These are phyloP conservation scores for Sisyra nigra DNA, from an alignment of 2,888 invertebrate species.

Conservation along the genomic window DNA sequence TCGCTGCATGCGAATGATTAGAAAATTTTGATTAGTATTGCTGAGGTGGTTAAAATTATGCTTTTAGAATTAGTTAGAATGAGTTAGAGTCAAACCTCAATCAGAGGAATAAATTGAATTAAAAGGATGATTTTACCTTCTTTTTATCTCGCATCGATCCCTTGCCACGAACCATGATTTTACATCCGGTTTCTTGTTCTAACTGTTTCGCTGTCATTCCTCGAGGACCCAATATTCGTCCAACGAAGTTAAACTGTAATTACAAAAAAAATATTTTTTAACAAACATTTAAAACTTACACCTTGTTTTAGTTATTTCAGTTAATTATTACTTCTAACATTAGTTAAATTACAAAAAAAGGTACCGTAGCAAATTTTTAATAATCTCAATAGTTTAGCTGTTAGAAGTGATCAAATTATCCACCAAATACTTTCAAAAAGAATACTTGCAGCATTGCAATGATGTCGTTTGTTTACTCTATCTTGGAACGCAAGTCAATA, in stretches of 20 bases:
- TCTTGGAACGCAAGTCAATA: no score
- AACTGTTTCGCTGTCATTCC: slow-evolving; percentile 99
- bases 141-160: slow-evolving; percentile 99
- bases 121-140: slow-evolving; percentile 51
- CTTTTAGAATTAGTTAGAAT: neutral
- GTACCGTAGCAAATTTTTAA: no score
- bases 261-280: slow-evolving; percentile 18
- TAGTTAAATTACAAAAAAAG: no score
- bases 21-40: neutral
- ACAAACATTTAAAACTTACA: no score
- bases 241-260: slow-evolving; percentile 99
- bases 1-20: slow-evolving; percentile 1
- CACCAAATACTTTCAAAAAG: no score
- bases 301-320: no score
- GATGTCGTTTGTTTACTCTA: no score
- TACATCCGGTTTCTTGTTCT: slow-evolving; percentile 99
- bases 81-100: neutral
- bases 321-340: no score
- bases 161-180: slow-evolving; percentile 99
- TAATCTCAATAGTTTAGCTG: no score
- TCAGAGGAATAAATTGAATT: neutral
- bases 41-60: neutral
- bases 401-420: no score
- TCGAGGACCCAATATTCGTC: slow-evolving; percentile 95
- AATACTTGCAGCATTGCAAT: no score